phyloP scores from a whole-genome alignment of 2,888 invertebrate species.

The Coelogynopora nodosa region DNA sequence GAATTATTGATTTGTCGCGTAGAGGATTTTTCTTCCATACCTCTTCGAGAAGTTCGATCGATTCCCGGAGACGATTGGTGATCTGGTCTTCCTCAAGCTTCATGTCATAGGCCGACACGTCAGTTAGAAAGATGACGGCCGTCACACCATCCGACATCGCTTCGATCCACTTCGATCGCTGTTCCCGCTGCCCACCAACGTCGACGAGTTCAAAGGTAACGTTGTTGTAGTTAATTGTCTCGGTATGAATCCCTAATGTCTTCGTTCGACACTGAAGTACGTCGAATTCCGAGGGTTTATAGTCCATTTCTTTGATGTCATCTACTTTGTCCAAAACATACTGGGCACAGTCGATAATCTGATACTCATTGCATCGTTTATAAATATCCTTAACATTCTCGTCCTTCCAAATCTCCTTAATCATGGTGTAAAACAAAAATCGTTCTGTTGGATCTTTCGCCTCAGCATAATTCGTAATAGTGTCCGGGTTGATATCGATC shows the following conservation, averaged over 20 bases:
- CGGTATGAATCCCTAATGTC: slow-evolving; percentile 44
- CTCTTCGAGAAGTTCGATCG: slow-evolving; percentile 69
- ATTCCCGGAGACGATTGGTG: slow-evolving; percentile 71
- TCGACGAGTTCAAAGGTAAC: slow-evolving; percentile 67
- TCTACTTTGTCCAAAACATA: slow-evolving; percentile 41
- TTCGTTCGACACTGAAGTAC: slow-evolving; percentile 44
- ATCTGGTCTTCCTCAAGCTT: slow-evolving; percentile 68
- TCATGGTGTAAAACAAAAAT: slow-evolving; percentile 36
- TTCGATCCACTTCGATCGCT: slow-evolving; percentile 73
- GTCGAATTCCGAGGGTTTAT: slow-evolving; percentile 43
- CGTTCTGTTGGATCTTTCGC: not conserved
- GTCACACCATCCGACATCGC: slow-evolving; percentile 75
- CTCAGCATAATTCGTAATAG: slow-evolving; percentile 32
- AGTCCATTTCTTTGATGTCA: not conserved
- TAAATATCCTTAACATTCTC: slow-evolving; percentile 36
- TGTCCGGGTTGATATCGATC: slow-evolving; percentile 39
- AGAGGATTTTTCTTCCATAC: slow-evolving; percentile 67
- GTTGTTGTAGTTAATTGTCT: slow-evolving; percentile 37
- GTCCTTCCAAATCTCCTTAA: slow-evolving; percentile 39
- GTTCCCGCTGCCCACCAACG: slow-evolving; percentile 75
- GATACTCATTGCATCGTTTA: slow-evolving; percentile 39
- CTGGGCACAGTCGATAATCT: slow-evolving; percentile 41
- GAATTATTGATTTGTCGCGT: slow-evolving; percentile 64
- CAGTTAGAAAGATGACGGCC: slow-evolving; percentile 73
- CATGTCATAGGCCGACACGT: slow-evolving; percentile 75